These are phyloP conservation scores for Napeogenes sylphis DNA, from an alignment of 2,888 invertebrate species.

Conservation along the genomic window DNA sequence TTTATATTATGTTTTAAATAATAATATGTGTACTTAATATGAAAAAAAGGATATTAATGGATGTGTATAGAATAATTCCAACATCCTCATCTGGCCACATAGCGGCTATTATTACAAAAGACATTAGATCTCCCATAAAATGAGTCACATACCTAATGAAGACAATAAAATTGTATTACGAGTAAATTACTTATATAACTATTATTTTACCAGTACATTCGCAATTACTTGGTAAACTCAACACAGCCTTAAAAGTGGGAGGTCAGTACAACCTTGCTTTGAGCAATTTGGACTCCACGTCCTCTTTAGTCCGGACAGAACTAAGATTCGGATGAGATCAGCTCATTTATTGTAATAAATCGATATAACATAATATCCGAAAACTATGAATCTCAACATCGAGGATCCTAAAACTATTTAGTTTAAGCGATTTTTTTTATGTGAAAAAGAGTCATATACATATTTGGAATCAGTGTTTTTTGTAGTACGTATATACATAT, in stretches of 20 bases:
- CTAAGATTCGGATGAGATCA: neutral
- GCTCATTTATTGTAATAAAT: neutral
- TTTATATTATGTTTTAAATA: too few relatives aligned
- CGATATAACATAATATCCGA: neutral
- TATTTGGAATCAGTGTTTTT: too few relatives aligned
- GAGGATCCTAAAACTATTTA: too few relatives aligned
- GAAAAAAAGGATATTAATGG: too few relatives aligned
- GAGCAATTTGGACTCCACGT: neutral
- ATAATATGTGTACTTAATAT: too few relatives aligned
- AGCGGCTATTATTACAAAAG: too few relatives aligned
- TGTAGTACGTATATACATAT: too few relatives aligned
- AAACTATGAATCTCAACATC: neutral
- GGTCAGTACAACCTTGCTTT: neutral
- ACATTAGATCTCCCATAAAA: neutral
- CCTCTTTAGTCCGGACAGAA: neutral
- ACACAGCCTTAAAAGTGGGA: neutral
- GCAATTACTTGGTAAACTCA: conserved; percentile 13
- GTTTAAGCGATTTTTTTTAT: too few relatives aligned
- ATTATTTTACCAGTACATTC: conserved; percentile 15
- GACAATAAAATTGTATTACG: conserved; percentile 3
- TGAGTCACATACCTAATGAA: conserved; percentile 3
- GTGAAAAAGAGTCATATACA: too few relatives aligned
- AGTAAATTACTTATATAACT: conserved; percentile 3
- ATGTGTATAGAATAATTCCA: too few relatives aligned
- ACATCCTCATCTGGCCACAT: too few relatives aligned